Evolutionary conservation across 1,140 invertebrate species (phyloP), one percentile per base, ranked within the genome.

Genomic region (Caenorhabditis tropicalis): DNA sequence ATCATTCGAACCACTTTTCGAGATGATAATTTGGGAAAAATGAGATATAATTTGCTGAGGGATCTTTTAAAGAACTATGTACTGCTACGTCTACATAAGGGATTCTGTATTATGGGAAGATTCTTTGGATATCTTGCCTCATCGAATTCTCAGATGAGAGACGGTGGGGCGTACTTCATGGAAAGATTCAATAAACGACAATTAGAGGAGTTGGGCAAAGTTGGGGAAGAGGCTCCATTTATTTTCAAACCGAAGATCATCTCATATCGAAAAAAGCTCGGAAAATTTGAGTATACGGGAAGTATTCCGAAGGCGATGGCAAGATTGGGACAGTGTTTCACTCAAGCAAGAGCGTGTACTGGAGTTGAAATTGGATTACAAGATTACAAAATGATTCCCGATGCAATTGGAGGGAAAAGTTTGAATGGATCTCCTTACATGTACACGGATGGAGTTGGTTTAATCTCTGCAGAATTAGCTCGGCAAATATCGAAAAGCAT

Each of bases 101-200:
- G 53, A 27, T 56, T 56, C 12, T 21, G 7, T 9, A 56, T 56
- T 4, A 27, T 27, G 21, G 53, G 53, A 56, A 29, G 53, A 56
- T 24, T 9, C 1, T 56, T 27, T 15, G 15, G 53, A 1, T 56
- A 56, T 27, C 24, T 56, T 24, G 53, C 53, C 7, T 56, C 53
- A 12, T 91, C 90, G 16, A 87, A 88, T 24, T 90, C 89, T 36
- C 90, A 91, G 48, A 82, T 91, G 79, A 46, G 90, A 24, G 90
- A 91, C 19, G 85, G 87, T 82, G 90, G 90, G 5, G 80, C 84
- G 16, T 91, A 85, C 31, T 87, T 90, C 53, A 89, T 39, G 60
- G 82, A 70, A 21, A 49, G 49, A 39, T 29, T 21, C 15, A 74
- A 48, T 27, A 36, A 85, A 60, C 21, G 7, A 2, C 51, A 65